Percentiles rank a stretch among this genome's conserved stretches.
These are phyloP conservation scores for Pseudorasbora parva DNA, from an alignment of 2,113 vertebrate genomes.

Conservation along the genomic window DNA sequence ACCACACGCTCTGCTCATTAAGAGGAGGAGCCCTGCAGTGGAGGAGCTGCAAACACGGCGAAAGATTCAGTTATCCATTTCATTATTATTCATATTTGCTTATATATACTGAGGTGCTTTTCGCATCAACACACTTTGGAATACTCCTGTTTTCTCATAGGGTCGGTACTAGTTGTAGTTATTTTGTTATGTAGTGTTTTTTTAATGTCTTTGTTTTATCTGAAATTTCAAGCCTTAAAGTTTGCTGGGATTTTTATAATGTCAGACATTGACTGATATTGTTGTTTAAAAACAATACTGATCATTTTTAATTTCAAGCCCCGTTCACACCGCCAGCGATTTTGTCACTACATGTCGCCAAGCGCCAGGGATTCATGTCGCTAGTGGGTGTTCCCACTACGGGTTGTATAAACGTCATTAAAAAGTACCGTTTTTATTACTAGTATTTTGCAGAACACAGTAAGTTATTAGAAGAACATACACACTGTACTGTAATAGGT, in stretches of 20 bases:
- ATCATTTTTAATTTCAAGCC: neutral
- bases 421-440: too few species aligned
- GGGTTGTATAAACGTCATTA: too few species aligned
- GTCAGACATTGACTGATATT: neutral
- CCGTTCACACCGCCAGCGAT: too few species aligned
- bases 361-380: too few species aligned
- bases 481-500: too few species aligned
- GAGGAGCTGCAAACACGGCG: constrained; percentile 3
- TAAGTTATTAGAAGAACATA: too few species aligned
- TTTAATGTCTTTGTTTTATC: neutral
- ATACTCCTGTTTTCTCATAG: neutral
- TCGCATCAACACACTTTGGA: neutral
- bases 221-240: neutral
- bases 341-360: too few species aligned
- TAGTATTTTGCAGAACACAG: too few species aligned
- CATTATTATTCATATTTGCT: neutral
- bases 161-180: neutral
- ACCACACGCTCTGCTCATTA: constrained; percentile 53
- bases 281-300: neutral
- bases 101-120: neutral
- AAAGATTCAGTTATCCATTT: constrained; percentile 17
- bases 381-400: too few species aligned
- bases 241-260: neutral
- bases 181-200: neutral
- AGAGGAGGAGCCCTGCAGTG: constrained; percentile 25